phyloP scores from a whole-genome alignment of 1,140 invertebrate species.

The Bombyx mori region DNA sequence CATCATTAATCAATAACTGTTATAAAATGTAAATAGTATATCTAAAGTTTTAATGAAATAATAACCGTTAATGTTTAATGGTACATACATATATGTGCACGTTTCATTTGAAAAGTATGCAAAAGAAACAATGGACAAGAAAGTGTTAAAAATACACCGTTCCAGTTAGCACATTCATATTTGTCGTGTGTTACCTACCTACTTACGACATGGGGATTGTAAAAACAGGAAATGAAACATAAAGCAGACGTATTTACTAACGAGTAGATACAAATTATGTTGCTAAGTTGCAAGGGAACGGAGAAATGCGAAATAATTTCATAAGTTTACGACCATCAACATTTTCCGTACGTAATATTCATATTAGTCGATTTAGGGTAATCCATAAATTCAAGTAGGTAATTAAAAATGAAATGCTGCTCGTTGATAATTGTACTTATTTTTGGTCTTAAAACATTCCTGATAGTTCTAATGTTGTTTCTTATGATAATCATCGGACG shows the following conservation, averaged over 20 bases:
- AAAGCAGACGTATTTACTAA: conserved; percentile 3
- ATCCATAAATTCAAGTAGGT: too few species aligned
- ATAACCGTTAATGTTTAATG: conserved; percentile 1
- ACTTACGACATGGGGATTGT: conserved; percentile 2
- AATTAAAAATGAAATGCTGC: too few species aligned
- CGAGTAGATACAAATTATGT: conserved; percentile 1
- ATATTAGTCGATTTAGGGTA: too few species aligned
- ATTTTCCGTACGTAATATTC: too few species aligned
- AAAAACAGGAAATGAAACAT: conserved; percentile 3
- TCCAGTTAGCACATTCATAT: conserved; percentile 19
- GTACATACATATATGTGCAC: not conserved
- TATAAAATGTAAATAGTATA: too few species aligned
- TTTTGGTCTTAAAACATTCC: too few species aligned
- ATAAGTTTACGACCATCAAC: not conserved
- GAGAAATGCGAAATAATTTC: not conserved
- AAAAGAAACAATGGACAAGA: conserved; percentile 4
- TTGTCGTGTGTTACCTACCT: conserved; percentile 14
- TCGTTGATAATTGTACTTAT: too few species aligned
- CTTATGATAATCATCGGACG: too few species aligned
- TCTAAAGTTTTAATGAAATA: not conserved
- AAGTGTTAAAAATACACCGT: conserved; percentile 19
- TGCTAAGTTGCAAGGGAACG: too few species aligned
- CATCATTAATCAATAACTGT: not conserved
- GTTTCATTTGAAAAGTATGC: not conserved
- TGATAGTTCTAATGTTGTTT: too few species aligned